Conservation (phyloP, 2,797 vertebrate species). For the Pelobates cultripes region DNA sequence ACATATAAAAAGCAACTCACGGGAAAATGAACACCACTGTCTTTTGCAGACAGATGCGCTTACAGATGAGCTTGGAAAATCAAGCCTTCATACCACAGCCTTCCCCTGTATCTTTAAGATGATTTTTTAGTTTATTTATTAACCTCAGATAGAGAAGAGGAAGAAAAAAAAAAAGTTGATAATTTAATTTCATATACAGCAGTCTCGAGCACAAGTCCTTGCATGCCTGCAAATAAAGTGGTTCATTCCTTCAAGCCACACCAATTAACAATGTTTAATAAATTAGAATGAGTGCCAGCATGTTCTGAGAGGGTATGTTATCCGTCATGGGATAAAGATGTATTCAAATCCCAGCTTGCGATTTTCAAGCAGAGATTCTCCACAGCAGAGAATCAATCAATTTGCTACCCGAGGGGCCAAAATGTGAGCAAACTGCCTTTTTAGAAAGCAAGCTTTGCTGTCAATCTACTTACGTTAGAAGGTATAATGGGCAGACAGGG, state of each 20-base stretch:
- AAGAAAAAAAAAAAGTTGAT: conserved; percentile 44
- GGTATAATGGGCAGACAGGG: too few relatives aligned
- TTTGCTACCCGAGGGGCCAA: background rate
- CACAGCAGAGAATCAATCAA: background rate
- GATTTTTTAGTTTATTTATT: conserved; percentile 55
- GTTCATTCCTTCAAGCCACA: conserved; percentile 58
- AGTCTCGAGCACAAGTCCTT: conserved; percentile 56
- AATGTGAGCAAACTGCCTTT: background rate
- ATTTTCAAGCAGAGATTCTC: background rate
- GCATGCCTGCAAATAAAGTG: conserved; percentile 53
- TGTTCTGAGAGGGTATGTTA: conserved; percentile 1
- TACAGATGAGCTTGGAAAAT: conserved; percentile 6
- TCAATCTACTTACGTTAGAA: too few relatives aligned
- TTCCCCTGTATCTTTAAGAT: conserved; percentile 3
- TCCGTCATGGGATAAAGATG: background rate
- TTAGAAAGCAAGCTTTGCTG: too few relatives aligned
- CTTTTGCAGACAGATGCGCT: background rate
- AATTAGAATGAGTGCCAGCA: conserved; percentile 41
- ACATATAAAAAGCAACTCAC: too few relatives aligned
- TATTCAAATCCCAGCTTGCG: background rate
- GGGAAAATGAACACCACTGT: too few relatives aligned
- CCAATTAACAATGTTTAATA: conserved; percentile 65
- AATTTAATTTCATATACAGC: conserved; percentile 45
- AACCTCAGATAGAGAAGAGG: conserved; percentile 43
- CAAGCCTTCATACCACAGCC: background rate